Evolutionary conservation across 35 echinoderm and acorn worm genomes (phyloP).

Genomic region (Strongylocentrotus purpuratus): DNA sequence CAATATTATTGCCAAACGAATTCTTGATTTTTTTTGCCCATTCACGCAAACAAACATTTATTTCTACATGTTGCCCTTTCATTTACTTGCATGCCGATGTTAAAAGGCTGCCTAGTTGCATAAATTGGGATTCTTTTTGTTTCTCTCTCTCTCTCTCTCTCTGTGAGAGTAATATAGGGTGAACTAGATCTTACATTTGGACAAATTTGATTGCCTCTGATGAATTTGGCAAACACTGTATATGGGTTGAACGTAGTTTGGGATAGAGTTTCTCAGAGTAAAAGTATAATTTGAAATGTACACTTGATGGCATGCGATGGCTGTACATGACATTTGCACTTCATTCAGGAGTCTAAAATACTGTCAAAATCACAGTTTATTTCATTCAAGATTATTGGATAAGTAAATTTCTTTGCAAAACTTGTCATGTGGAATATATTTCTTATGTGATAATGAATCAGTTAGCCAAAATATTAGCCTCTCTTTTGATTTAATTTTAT

Average conservation of each 20-base stretch:
- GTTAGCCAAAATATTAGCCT: neutral
- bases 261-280: neutral
- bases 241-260: neutral
- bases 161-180: neutral
- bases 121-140: neutral
- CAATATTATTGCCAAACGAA: constrained; percentile 34
- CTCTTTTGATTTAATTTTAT: neutral
- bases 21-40: constrained; percentile 17
- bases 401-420: neutral
- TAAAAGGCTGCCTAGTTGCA: neutral
- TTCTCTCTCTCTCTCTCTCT: neutral
- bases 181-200: neutral
- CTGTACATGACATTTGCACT: too few species aligned
- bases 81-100: neutral
- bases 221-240: neutral
- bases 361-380: neutral
- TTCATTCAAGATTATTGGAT: neutral
- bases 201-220: neutral
- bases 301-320: too few species aligned
- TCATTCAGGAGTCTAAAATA: neutral
- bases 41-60: constrained; percentile 18
- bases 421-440: neutral
- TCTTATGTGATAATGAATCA: neutral
- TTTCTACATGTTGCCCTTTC: neutral
- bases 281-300: neutral